A percentile compares a stretch with the other conserved stretches of the same genome.
phyloP scores from a whole-genome alignment of 37 sponge, comb jelly and placozoan genomes.

The Spongilla lacustris region DNA sequence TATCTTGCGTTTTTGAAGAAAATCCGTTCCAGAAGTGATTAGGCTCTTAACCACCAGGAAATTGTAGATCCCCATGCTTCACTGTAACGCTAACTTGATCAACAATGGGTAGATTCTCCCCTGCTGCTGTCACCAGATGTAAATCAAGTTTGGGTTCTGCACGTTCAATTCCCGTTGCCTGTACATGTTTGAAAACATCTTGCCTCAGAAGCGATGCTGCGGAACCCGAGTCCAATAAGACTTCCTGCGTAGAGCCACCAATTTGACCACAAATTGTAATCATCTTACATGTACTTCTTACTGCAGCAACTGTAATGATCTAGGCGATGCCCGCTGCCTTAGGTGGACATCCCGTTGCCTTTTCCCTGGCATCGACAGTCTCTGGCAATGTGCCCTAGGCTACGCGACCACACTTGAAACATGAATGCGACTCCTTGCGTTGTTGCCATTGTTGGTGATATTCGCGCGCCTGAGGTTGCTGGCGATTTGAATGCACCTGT shows the following conservation, averaged over 20 bases:
- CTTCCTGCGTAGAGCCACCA: slow-evolving; percentile 11
- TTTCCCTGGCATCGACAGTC: slow-evolving; percentile 53
- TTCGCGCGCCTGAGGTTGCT: too few relatives aligned
- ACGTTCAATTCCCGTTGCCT: too few relatives aligned
- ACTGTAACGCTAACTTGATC: slow-evolving; percentile 31
- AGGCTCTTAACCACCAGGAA: slow-evolving; percentile 60
- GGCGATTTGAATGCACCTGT: background rate
- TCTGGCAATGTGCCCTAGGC: slow-evolving; percentile 21
- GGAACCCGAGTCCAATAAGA: slow-evolving; percentile 45
- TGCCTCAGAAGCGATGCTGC: slow-evolving; percentile 36
- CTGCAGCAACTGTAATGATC: slow-evolving; percentile 3
- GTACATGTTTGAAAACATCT: background rate
- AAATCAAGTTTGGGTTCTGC: background rate
- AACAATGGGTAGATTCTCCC: slow-evolving; percentile 36
- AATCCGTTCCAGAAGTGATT: slow-evolving; percentile 57
- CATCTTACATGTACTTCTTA: background rate
- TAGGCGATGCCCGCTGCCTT: slow-evolving; percentile 21
- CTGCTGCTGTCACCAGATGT: slow-evolving; percentile 58
- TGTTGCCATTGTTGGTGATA: too few relatives aligned
- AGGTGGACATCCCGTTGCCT: slow-evolving; percentile 22
- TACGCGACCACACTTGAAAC: slow-evolving; percentile 6
- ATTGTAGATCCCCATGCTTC: slow-evolving; percentile 35
- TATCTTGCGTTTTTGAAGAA: slow-evolving; percentile 28
- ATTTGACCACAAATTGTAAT: slow-evolving; percentile 3
- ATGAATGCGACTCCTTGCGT: too few relatives aligned